Base-by-base conservation (phyloP, 1,140 invertebrate species). In the Parasteatoda tepidariorum region DNA sequence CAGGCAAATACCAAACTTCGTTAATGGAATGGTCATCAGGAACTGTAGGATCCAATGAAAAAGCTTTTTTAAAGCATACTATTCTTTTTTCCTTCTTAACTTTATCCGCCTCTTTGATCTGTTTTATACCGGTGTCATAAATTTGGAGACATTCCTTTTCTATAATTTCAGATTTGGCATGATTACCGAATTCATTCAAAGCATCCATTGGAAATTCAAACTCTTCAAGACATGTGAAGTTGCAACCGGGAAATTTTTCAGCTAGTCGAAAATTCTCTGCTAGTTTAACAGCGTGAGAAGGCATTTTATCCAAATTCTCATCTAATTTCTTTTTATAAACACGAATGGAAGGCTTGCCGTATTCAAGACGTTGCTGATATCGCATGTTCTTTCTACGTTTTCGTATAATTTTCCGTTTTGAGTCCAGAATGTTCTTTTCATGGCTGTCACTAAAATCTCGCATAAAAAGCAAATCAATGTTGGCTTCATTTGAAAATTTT, bases 1-100 rank as follows among this genome's bases (percentile, higher is more conserved):
- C 76, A 57, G 68, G 59, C 34, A 62, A 22, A 38, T 34, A 79
- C 76, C 76, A 79, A 6, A 79, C 38, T 15, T 57, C 68, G 28
- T 57, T 31, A 22, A 79, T 57, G 4, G 76, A 55, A 68, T 68
- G 38, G 7, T 79, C 74, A 11, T 54, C 28, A 9, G 28, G 18
- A 33, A 2, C n/a, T 18, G 62, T 31, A 13, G 41, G 9, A 26
- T 79, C 64, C 28, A 57, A 57, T 15, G 18, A 55, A 18, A 57
- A 79, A n/a, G n/a, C 26, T 18, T 57, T n/a, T 59, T 79, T 68
- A 26, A 67, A 68, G 3, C 15, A 79, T 13, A 34, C 24, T 34
- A 79, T 55, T 5, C 26, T 30, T 59, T 38, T 64, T 1, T 18
- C 31, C 64, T 22, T 55, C 1, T 31, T 15, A 1, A 66, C 30